phyloP scores from a whole-genome alignment of 2,888 invertebrate genomes.

The Volucella inflata region DNA sequence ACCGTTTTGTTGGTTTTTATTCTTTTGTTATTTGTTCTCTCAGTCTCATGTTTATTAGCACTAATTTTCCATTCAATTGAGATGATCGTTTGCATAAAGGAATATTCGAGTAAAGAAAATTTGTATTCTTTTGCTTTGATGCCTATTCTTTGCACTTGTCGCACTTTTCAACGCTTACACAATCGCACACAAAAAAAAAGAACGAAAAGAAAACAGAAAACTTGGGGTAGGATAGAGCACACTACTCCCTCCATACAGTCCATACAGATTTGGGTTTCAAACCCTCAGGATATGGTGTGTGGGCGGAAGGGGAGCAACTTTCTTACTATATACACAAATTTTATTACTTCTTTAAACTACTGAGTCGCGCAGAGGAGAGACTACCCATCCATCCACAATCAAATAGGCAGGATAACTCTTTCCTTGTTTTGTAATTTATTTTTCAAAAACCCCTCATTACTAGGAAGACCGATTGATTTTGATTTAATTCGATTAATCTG shows the following conservation, averaged over 20 bases:
- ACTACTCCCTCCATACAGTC: constrained; percentile 32
- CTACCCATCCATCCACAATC: neutral
- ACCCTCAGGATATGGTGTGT: constrained; percentile 14
- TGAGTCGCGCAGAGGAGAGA: neutral
- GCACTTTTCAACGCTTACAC: constrained; percentile 65
- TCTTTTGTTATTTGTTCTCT: neutral
- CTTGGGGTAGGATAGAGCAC: neutral
- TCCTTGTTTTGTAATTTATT: too few species aligned
- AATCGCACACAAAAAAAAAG: constrained; percentile 43
- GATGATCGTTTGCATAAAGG: constrained; percentile 56
- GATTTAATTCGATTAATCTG: constrained; percentile 50
- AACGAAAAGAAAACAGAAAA: too few species aligned
- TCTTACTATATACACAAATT: constrained; percentile 54
- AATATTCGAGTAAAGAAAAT: constrained; percentile 1
- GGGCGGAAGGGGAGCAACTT: constrained; percentile 7
- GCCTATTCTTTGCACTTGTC: constrained; percentile 27
- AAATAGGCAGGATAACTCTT: neutral
- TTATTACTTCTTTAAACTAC: constrained; percentile 17
- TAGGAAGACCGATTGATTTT: constrained; percentile 27
- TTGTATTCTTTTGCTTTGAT: constrained; percentile 31
- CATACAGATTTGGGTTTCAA: constrained; percentile 41
- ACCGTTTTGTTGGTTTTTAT: constrained; percentile 21
- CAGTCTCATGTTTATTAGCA: constrained; percentile 24
- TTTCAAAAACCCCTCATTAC: neutral
- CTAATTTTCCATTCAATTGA: constrained; percentile 59